These are phyloP conservation scores for Atherix ibis DNA, from an alignment of 2,888 invertebrate genomes.

Conservation along the genomic window DNA sequence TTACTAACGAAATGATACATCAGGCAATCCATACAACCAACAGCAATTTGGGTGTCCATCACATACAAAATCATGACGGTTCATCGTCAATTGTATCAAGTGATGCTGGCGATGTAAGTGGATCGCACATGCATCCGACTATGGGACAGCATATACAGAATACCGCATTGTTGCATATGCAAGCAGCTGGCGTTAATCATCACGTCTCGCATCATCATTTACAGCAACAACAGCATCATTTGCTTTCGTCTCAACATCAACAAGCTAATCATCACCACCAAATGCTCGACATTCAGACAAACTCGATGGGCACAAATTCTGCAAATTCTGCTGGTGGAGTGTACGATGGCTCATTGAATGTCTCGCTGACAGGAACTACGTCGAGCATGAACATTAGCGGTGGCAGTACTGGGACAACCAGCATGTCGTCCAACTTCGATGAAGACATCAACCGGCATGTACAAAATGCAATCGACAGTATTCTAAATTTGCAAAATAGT, in stretches of 20 bases:
- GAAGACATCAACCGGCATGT: constrained; percentile 61
- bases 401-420: constrained; percentile 12
- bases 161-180: constrained; percentile 9
- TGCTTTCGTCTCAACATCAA: constrained; percentile 20
- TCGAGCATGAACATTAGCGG: constrained; percentile 13
- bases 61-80: constrained; percentile 2
- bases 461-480: constrained; percentile 65
- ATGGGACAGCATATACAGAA: constrained; percentile 8
- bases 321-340: background rate
- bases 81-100: background rate
- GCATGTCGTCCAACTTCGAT: constrained; percentile 30
- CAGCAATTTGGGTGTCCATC: background rate
- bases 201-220: constrained; percentile 7
- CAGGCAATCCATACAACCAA: constrained; percentile 5
- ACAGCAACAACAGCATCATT: constrained; percentile 8
- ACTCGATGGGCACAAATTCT: constrained; percentile 1
- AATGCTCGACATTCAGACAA: constrained; percentile 8
- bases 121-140: constrained; percentile 7
- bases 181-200: constrained; percentile 2
- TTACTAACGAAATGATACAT: constrained; percentile 8
- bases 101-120: too few species aligned
- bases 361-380: background rate
- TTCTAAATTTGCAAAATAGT: constrained; percentile 48
- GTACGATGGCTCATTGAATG: constrained; percentile 3
- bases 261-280: constrained; percentile 19